phyloP scores from a whole-genome alignment of 2,113 vertebrate species.

The Passer domesticus region DNA sequence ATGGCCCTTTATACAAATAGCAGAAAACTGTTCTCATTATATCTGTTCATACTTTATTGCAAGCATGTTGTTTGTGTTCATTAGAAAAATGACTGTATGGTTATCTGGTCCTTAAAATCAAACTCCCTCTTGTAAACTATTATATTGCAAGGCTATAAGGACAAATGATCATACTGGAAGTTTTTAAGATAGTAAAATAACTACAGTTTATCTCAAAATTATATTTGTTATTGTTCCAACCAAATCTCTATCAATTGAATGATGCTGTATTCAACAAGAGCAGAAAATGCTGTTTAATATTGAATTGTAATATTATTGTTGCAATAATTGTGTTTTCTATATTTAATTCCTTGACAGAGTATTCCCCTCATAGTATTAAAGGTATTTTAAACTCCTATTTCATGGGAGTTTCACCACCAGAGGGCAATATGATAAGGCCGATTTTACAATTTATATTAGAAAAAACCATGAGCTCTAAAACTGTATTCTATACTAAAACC shows the following conservation, averaged over 20 bases:
- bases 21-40: background rate
- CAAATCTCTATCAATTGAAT: background rate
- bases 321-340: background rate
- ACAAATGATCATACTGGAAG: rapidly evolving
- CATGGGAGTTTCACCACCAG: conserved; percentile 53
- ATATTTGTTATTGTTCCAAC: background rate
- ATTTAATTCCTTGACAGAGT: background rate
- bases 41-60: background rate
- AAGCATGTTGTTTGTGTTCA: background rate
- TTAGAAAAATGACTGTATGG: background rate
- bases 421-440: conserved; percentile 49
- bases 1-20: background rate
- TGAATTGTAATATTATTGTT: background rate
- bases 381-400: background rate
- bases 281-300: background rate
- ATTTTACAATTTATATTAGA: background rate
- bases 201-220: background rate
- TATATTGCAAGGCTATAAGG: background rate
- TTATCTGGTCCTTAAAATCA: background rate
- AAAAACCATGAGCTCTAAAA: background rate
- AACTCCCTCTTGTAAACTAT: background rate
- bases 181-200: background rate
- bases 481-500: background rate
- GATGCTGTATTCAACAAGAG: background rate
- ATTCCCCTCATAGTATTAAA: background rate